A percentile compares a stretch with the other conserved stretches of the same genome.
Conservation (phyloP, 2,113 vertebrate species). For the Talpa occidentalis region DNA sequence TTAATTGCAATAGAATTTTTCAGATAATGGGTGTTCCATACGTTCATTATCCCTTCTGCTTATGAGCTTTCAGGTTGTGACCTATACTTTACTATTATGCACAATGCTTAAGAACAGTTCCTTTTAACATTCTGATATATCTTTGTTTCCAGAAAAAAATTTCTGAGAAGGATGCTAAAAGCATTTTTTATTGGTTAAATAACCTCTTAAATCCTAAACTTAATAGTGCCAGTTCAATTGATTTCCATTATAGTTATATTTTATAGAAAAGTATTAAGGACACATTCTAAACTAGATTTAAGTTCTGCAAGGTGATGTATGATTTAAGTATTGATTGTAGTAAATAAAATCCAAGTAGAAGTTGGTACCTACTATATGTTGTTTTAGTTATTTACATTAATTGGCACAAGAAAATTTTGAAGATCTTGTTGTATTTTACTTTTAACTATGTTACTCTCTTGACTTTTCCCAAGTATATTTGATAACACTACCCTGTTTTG, state of each 20-base stretch:
- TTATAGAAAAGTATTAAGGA: not conserved
- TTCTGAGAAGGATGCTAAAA: not conserved
- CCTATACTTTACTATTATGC: not conserved
- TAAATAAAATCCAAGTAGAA: not conserved
- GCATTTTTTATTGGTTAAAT: not conserved
- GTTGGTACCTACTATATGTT: not conserved
- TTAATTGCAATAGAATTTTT: not conserved
- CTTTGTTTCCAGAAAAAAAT: not conserved
- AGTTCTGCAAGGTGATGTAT: not conserved
- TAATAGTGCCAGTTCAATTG: not conserved
- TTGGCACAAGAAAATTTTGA: not conserved
- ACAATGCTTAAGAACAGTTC: not conserved
- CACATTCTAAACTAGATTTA: not conserved
- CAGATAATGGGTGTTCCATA: not conserved
- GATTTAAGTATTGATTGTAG: not conserved
- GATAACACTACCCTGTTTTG: not conserved
- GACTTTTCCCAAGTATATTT: not conserved
- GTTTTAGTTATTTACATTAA: not conserved
- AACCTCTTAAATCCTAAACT: not conserved
- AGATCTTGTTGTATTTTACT: not conserved
- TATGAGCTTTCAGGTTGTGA: not conserved
- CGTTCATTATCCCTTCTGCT: not conserved
- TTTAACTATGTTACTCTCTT: not conserved
- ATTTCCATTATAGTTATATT: not conserved
- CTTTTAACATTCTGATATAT: not conserved